A percentile compares a stretch with the other conserved stretches of the same genome.
Evolutionary conservation across 1,140 invertebrate species (phyloP).

Genomic region (Pseudoatta argentina): DNA sequence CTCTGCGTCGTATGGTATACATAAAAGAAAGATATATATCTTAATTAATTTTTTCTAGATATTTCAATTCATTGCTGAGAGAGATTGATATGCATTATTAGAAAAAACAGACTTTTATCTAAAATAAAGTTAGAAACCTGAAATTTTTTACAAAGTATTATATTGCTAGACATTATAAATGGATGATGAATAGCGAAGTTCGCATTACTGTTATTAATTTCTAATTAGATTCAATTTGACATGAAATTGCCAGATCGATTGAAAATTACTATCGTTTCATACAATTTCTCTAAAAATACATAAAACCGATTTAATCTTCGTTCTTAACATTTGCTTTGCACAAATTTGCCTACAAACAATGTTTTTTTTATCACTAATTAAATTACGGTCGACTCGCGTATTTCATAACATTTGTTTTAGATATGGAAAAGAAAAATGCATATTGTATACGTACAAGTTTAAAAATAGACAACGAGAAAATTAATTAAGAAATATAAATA

Average conservation of each 20-base stretch:
- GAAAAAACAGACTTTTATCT: neutral
- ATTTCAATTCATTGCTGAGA: neutral
- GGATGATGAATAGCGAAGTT: constrained; percentile 9
- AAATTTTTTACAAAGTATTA: constrained; percentile 1
- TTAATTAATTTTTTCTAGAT: constrained; percentile 36
- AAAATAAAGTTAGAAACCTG: constrained; percentile 1
- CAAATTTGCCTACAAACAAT: neutral
- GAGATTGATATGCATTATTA: constrained; percentile 28
- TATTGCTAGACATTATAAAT: neutral
- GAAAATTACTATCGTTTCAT: constrained; percentile 20
- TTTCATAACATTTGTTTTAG: constrained; percentile 6
- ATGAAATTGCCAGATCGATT: constrained; percentile 23
- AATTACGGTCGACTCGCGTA: neutral
- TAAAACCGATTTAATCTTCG: neutral
- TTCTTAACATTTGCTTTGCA: constrained; percentile 2
- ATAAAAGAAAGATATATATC: neutral
- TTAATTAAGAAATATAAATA: neutral
- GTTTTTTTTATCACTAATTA: neutral
- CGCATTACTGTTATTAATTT: constrained; percentile 39
- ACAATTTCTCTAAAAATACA: constrained; percentile 13
- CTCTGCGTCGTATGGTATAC: neutral
- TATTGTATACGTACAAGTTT: neutral
- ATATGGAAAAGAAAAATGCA: neutral
- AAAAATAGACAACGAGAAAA: constrained; percentile 11
- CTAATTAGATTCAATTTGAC: neutral